Conservation (phyloP, 1,140 invertebrate genomes). For the Drosophila pseudoobscura region DNA sequence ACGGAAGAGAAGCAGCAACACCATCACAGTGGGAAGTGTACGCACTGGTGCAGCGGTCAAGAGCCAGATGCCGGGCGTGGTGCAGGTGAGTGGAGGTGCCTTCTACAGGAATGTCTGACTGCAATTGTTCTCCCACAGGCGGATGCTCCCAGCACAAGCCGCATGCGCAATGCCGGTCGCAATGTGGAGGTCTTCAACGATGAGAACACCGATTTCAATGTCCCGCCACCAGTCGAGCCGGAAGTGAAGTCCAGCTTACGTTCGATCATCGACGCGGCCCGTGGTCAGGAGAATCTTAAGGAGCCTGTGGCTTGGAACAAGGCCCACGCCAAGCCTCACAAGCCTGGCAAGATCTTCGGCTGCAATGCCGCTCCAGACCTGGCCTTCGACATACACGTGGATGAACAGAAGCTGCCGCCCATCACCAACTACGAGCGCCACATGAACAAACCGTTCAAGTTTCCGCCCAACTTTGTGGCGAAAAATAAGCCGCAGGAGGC, state of each 20-base stretch:
- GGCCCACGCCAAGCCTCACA: slow-evolving; percentile 68
- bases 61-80: slow-evolving; percentile 65
- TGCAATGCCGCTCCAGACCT: slow-evolving; percentile 34
- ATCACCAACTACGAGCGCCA: slow-evolving; percentile 64
- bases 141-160: slow-evolving; percentile 45
- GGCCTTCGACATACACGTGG: slow-evolving; percentile 73
- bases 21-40: slow-evolving; percentile 84
- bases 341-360: slow-evolving; percentile 60
- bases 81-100: slow-evolving; percentile 46
- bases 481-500: slow-evolving; percentile 49
- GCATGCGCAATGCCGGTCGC: slow-evolving; percentile 42
- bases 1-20: slow-evolving; percentile 85
- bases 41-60: slow-evolving; percentile 83
- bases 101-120: too few species aligned
- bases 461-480: slow-evolving; percentile 53
- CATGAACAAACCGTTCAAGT: slow-evolving; percentile 53
- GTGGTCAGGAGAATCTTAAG: slow-evolving; percentile 85
- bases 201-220: slow-evolving; percentile 61
- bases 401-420: slow-evolving; percentile 47
- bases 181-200: slow-evolving; percentile 72
- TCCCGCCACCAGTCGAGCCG: not conserved
- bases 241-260: slow-evolving; percentile 49
- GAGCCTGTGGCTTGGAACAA: slow-evolving; percentile 88
- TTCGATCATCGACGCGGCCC: slow-evolving; percentile 85
- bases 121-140: slow-evolving; percentile 21